Percentiles rank a stretch among this genome's conserved stretches.
phyloP scores from a whole-genome alignment of 2,888 invertebrate genomes.

The Ophion costatus region DNA sequence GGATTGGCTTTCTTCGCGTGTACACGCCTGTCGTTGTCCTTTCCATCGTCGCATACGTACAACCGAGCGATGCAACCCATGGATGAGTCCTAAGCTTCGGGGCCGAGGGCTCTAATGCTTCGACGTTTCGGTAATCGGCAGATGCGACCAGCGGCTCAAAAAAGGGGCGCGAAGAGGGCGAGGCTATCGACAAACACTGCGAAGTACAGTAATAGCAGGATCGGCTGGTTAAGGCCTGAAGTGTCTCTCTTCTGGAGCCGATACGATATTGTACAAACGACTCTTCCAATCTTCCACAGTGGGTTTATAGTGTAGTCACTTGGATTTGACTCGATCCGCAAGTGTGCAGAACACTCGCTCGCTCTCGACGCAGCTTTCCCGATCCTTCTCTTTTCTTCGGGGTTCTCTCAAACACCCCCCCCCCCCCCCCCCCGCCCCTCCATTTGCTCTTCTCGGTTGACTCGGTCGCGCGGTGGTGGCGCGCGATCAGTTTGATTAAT shows the following conservation, averaged over 20 bases:
- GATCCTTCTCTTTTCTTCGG: too few relatives aligned
- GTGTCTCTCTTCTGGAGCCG: conserved; percentile 33
- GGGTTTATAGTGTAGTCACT: conserved; percentile 61
- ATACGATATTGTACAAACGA: conserved; percentile 60
- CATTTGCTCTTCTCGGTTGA: conserved; percentile 64
- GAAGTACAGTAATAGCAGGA: conserved; percentile 8
- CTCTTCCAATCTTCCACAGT: conserved; percentile 56
- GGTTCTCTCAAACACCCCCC: conserved; percentile 10
- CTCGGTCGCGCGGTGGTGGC: conserved; percentile 68
- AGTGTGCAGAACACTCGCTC: conserved; percentile 3
- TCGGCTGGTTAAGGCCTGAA: conserved; percentile 11
- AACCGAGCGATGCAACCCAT: conserved; percentile 24
- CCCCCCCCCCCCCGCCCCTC: conserved; percentile 28
- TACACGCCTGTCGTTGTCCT: not conserved
- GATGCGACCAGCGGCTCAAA: conserved; percentile 61
- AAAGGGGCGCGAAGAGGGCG: conserved; percentile 17
- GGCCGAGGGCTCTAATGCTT: conserved; percentile 54
- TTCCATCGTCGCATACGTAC: not conserved
- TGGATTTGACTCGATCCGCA: conserved; percentile 64
- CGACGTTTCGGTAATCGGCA: conserved; percentile 62
- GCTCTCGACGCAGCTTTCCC: conserved; percentile 10
- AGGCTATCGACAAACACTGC: not conserved
- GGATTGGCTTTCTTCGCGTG: conserved; percentile 29
- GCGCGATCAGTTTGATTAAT: conserved; percentile 74
- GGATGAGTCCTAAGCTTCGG: conserved; percentile 35